Evolutionary conservation across 1,140 invertebrate species (phyloP).

Genomic region (Melipona quadrifasciata): DNA sequence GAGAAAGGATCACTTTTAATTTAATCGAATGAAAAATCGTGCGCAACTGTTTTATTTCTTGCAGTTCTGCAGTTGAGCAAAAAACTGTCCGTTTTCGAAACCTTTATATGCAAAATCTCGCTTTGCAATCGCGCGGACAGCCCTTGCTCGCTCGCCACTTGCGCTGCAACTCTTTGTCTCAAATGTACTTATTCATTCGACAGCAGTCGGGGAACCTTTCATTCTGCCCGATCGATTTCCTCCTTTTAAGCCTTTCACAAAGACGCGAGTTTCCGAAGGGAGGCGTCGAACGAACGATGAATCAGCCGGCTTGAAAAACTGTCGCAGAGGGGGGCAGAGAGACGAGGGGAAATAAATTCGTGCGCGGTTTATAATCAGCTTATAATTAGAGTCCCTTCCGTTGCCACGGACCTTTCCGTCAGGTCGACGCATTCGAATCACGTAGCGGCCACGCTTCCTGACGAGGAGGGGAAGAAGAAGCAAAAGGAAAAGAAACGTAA

Average conservation of each 20-base stretch:
- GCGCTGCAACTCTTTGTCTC: not conserved
- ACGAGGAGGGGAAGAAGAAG: conserved; percentile 40
- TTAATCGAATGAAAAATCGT: conserved; percentile 22
- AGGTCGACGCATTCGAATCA: conserved; percentile 64
- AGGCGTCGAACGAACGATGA: not conserved
- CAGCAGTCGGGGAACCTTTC: not conserved
- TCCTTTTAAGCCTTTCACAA: not conserved
- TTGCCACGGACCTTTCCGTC: not conserved
- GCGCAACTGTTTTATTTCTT: conserved; percentile 1
- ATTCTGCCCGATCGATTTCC: not conserved
- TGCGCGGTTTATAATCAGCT: conserved; percentile 54
- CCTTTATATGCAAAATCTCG: no score
- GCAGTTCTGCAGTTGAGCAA: not conserved
- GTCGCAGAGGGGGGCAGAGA: conserved; percentile 18
- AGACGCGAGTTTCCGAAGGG: not conserved
- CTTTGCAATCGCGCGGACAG: not conserved
- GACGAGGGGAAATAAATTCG: conserved; percentile 41
- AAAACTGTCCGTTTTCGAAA: not conserved
- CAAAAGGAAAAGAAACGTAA: not conserved
- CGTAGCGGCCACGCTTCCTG: conserved; percentile 72
- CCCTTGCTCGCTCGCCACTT: not conserved
- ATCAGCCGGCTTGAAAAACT: conserved; percentile 24
- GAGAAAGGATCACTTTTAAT: conserved; percentile 33
- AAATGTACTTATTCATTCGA: not conserved
- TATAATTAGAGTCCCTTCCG: conserved; percentile 54